A percentile compares a stretch with the other conserved stretches of the same genome.
These are phyloP conservation scores for Polyodon spathula DNA, from an alignment of 2,113 vertebrate genomes.

Conservation along the genomic window DNA sequence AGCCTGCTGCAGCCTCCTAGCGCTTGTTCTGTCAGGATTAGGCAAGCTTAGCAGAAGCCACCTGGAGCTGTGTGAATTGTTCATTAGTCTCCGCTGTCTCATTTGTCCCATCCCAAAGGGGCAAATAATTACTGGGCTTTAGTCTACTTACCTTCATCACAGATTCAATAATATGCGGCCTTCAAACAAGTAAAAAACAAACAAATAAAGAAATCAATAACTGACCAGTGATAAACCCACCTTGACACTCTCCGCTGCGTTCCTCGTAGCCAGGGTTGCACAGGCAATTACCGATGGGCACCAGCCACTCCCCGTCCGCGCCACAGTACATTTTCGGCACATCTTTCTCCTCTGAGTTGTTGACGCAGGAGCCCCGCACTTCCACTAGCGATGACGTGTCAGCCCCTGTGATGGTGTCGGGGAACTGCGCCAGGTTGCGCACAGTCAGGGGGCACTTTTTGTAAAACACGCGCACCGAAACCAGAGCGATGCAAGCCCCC, in stretches of 20 bases:
- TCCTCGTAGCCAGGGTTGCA: conserved; percentile 88
- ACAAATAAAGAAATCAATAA: conserved; percentile 27
- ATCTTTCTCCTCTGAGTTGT: conserved; percentile 91
- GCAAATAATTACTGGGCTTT: conserved; percentile 68
- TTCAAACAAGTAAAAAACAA: conserved; percentile 45
- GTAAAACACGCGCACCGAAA: conserved; percentile 90
- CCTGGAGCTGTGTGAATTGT: conserved; percentile 54
- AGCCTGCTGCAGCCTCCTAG: conserved; percentile 38
- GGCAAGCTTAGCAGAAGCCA: conserved; percentile 45
- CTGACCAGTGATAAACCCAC: conserved; percentile 52
- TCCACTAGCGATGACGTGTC: conserved; percentile 94
- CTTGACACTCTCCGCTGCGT: conserved; percentile 78
- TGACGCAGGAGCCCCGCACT: conserved; percentile 94
- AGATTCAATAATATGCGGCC: conserved; percentile 57
- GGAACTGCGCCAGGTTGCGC: conserved; percentile 91
- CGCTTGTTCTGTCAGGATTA: conserved; percentile 44
- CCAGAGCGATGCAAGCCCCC: conserved; percentile 90
- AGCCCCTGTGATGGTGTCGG: conserved; percentile 84
- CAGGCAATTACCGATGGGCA: conserved; percentile 92
- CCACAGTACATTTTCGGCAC: conserved; percentile 99
- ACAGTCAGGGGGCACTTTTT: conserved; percentile 92
- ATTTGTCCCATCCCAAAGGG: conserved; percentile 54
- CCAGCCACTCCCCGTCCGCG: conserved; percentile 96
- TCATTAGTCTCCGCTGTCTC: conserved; percentile 56
- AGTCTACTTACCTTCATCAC: conserved; percentile 63